Evolutionary conservation across 2,888 invertebrate genomes (phyloP), one percentile per base, ranked within the genome.

Genomic region (Rapana venosa): DNA sequence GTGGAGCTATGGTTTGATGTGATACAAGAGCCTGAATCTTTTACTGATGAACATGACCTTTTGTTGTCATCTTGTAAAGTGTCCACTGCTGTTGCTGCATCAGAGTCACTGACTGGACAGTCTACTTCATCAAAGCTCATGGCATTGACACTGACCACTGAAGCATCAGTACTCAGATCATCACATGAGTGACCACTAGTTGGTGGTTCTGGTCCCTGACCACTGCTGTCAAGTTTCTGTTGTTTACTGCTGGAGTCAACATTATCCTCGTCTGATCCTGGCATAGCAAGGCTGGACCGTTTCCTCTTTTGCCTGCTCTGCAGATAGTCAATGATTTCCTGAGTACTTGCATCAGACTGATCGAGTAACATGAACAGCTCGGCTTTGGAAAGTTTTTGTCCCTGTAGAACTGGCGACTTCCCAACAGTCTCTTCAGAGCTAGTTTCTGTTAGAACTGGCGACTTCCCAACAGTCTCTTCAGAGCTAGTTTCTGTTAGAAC

Each of bases 311-410:
- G 22, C 30, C 26, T 83, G 81, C 36, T 47, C 81, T 83, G 81
- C 47, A 83, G 36, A 30, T 83, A 83, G 22, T 83, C 81, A 22
- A 83, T 83, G 36, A 83, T 83, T 47, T 83, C 81, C 47, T 83
- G 36, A 36, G 47, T 36, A 26, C 22, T 83, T 5, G 22, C 81
- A 26, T 83, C 81, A 11, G 36, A 83, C 81, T 83, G 81, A 26
- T 83, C 81, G 26, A 83, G 36, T 30, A 83, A 47, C 47, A 8
- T 47, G 47, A 83, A 83, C 81, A 83, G 47, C 26, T 83, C 81
- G 1, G 22, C 20, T 47, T 83, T 83, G 20, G 81, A 83, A 22
- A 83, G 36, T 47, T 47, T 83, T 36, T 13, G 47, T 47, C 47
- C 47, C 47, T 8, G 47, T 47, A 47, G 47, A 47, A 47, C 47